Evolutionary conservation across 1,140 invertebrate species (phyloP).

Genomic region (Magallana gigas): DNA sequence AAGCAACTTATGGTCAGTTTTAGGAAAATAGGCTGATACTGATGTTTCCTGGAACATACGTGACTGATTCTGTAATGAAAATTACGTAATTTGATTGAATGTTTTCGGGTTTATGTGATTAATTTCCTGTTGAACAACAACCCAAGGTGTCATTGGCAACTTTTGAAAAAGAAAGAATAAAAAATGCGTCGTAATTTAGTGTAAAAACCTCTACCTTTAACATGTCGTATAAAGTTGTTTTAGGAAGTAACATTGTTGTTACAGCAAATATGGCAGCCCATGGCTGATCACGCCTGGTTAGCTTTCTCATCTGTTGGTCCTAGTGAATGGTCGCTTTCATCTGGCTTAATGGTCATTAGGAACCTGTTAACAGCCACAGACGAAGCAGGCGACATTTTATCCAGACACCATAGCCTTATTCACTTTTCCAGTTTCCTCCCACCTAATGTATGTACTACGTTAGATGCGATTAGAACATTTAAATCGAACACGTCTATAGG

Average conservation of each 20-base stretch:
- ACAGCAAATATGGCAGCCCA: not conserved
- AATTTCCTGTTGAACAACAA: constrained; percentile 2
- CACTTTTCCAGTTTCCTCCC: not conserved
- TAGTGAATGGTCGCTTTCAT: not conserved
- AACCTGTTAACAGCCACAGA: not conserved
- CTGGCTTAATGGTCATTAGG: constrained; percentile 18
- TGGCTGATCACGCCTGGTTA: not conserved
- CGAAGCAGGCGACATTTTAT: not conserved
- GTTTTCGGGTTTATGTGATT: not conserved
- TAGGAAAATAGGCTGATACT: too few species aligned
- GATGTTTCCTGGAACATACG: not conserved
- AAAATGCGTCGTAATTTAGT: not conserved
- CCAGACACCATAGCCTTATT: not conserved
- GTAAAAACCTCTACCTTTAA: not conserved
- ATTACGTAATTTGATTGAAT: not conserved
- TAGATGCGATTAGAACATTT: not conserved
- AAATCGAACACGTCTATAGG: not conserved
- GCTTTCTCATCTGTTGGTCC: not conserved
- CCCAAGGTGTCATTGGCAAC: not conserved
- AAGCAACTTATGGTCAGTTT: too few species aligned
- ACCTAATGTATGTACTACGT: constrained; percentile 3
- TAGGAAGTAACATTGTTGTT: not conserved
- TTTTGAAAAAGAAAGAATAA: not conserved
- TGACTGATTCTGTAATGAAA: constrained; percentile 1
- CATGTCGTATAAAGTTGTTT: not conserved